A percentile compares a stretch with the other conserved stretches of the same genome.
phyloP scores from a whole-genome alignment of 2,797 vertebrate genomes.

The Melanotaenia boesemani region DNA sequence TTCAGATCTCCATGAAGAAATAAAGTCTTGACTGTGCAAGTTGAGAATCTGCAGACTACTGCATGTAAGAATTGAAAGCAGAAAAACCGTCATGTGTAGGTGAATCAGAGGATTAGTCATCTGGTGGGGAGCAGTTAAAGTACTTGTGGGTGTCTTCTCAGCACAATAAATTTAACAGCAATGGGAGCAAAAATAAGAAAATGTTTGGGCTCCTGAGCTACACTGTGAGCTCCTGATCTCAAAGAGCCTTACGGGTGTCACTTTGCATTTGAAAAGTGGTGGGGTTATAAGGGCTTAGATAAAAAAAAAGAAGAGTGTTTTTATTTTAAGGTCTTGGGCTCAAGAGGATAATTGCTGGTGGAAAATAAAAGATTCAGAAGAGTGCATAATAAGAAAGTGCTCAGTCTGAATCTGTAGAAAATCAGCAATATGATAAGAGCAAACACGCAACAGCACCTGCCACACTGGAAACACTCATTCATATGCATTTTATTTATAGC shows the following conservation, averaged over 20 bases:
- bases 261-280: neutral
- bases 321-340: neutral
- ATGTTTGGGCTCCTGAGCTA: slow-evolving; percentile 2
- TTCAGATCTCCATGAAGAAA: neutral
- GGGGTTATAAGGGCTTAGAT: neutral
- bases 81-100: slow-evolving; percentile 11
- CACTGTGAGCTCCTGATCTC: neutral
- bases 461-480: neutral
- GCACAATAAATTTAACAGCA: slow-evolving; percentile 21
- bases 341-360: neutral
- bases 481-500: neutral
- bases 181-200: neutral
- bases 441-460: no score
- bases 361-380: neutral
- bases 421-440: neutral
- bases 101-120: slow-evolving; percentile 33
- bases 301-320: neutral
- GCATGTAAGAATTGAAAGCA: slow-evolving; percentile 4
- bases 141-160: slow-evolving; percentile 27
- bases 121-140: slow-evolving; percentile 11
- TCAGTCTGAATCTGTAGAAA: neutral
- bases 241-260: neutral
- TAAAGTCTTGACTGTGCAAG: neutral
- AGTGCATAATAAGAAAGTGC: neutral
- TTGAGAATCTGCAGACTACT: neutral